Evolutionary conservation across 2,113 vertebrate genomes (phyloP).

Genomic region (Sceloporus tristichus): DNA sequence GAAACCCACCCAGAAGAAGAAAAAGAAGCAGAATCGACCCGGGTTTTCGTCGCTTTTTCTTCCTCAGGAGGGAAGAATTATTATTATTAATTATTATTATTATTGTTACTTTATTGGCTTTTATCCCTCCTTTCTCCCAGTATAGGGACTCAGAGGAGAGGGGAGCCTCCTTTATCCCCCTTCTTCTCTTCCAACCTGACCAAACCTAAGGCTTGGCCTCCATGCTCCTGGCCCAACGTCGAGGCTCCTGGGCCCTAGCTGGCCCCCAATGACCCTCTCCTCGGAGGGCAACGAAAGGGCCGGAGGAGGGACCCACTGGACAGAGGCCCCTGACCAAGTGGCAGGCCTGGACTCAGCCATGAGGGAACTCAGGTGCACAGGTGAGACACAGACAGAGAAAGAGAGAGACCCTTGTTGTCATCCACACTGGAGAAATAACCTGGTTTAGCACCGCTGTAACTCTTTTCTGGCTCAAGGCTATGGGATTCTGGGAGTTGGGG

Average conservation of each 20-base stretch:
- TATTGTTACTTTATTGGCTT: too few species aligned
- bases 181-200: not conserved
- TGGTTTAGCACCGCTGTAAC: too few species aligned
- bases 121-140: too few species aligned
- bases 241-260: not conserved
- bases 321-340: slow-evolving; percentile 73
- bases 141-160: too few species aligned
- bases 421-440: too few species aligned
- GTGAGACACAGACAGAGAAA: slow-evolving; percentile 62
- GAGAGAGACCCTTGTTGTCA: too few species aligned
- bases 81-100: too few species aligned
- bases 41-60: too few species aligned
- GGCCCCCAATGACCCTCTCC: slow-evolving; percentile 85
- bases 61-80: too few species aligned
- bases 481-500: too few species aligned
- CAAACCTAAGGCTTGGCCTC: not conserved
- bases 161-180: slow-evolving; percentile 17
- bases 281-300: slow-evolving; percentile 76
- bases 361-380: slow-evolving; percentile 83
- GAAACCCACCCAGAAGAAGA: not conserved
- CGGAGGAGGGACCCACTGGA: slow-evolving; percentile 1
- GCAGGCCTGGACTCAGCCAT: slow-evolving; percentile 79
- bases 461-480: too few species aligned
- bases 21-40: too few species aligned
- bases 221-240: not conserved